Base-by-base conservation (phyloP, 1,140 invertebrate genomes). In the Nautilus pompilius region DNA sequence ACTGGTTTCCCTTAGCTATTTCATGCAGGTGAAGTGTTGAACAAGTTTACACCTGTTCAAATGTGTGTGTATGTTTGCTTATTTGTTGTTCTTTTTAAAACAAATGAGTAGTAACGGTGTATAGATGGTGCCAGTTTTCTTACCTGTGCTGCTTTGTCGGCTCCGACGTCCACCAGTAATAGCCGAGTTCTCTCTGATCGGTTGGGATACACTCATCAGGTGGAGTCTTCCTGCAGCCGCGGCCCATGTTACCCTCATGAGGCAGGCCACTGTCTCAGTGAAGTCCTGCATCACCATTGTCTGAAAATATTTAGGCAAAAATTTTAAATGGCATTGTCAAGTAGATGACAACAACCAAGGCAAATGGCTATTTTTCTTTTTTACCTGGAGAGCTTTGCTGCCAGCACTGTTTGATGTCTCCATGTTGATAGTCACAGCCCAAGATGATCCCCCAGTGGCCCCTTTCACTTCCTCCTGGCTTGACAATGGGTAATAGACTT, bases 161-260 rank as follows among this genome's bases (percentile, higher is more conserved):
- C 80, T 83, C 28, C 81, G 57, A 32, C 76, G 64, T 29, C 72
- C 69, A 74, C 65, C 70, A 5, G 61, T 58, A 13, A 69, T 70
- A 20, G 68, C 49, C 5, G 69, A 53, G 45, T 67, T 70, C 57
- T 82, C 80, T 74, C 73, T 78, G 65, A 76, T 80, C 60, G 79
- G 76, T 36, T 79, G 74, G 41, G 72, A 67, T 34, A 73, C 77
- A 63, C 80, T 80, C 20, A 81, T 79, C 13, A 85, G 75, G 63
- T 82, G 78, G 17, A 86, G 76, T 56, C 83, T 80, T 2, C 85
- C 85, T 46, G 84, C 84, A 28, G 84, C 84, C 20, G 84, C 83
- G 32, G 84, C 82, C 85, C 85, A 86, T 24, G 83, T 79, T 0
- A 86, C 77, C 30, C 83, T 72, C 77, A 85, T 79, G 58, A 86